phyloP scores from a whole-genome alignment of 2,797 vertebrate species.

The Spinibarbus caldwelli region DNA sequence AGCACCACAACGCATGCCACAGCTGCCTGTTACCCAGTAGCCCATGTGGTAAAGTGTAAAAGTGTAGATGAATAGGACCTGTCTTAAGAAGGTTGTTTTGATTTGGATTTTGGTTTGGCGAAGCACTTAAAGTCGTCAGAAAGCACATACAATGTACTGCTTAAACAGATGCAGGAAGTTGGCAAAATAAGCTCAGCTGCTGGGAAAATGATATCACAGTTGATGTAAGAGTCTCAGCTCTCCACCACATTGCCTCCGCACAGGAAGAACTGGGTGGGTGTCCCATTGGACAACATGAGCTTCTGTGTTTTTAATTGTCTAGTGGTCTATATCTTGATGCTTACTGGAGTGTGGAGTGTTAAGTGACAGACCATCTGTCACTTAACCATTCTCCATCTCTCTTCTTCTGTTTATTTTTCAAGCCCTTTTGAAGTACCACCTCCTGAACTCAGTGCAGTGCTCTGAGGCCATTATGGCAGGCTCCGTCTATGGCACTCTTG shows the following conservation, averaged over 20 bases:
- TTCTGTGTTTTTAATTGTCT: constrained; percentile 20
- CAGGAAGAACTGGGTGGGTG: constrained; percentile 52
- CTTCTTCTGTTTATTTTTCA: background rate
- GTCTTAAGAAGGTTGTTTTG: background rate
- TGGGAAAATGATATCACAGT: constrained; percentile 51
- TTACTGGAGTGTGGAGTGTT: background rate
- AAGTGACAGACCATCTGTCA: background rate
- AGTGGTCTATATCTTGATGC: background rate
- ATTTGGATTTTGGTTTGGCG: background rate
- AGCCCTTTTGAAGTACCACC: constrained; percentile 93
- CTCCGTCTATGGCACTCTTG: constrained; percentile 83
- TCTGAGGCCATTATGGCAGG: constrained; percentile 93
- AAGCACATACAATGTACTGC: background rate
- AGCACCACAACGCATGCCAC: background rate
- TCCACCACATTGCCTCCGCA: constrained; percentile 44
- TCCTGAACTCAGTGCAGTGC: constrained; percentile 90
- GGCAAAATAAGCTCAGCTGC: constrained; percentile 29
- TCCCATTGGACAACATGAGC: constrained; percentile 21
- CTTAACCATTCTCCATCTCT: constrained; percentile 14
- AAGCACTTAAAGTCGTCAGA: background rate
- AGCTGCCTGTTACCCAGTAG: background rate
- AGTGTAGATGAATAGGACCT: background rate
- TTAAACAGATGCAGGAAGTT: constrained; percentile 46
- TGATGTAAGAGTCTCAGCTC: constrained; percentile 40
- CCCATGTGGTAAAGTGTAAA: background rate